Conservation (phyloP, 1,140 invertebrate species). For the Phortica variegata region DNA sequence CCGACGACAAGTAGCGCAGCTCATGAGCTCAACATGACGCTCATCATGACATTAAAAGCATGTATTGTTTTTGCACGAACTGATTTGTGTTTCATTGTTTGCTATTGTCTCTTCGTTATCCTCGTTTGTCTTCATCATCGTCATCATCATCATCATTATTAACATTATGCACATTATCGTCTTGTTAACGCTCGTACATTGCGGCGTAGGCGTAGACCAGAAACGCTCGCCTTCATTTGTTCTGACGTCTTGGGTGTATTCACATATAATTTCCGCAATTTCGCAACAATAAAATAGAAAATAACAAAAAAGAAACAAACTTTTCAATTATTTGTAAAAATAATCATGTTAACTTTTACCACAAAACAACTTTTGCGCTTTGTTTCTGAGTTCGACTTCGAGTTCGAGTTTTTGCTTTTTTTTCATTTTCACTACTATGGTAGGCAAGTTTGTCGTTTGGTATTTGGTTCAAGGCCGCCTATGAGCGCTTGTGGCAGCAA, state of each 20-base stretch:
- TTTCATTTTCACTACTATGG: neutral
- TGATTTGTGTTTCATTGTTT: no score
- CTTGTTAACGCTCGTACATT: constrained; percentile 8
- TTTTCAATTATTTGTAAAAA: constrained; percentile 53
- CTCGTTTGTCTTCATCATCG: no score
- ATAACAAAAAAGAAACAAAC: constrained; percentile 18
- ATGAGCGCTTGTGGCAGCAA: constrained; percentile 35
- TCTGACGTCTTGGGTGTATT: constrained; percentile 6
- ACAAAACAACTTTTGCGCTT: constrained; percentile 11
- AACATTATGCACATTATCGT: constrained; percentile 14
- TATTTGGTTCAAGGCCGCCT: constrained; percentile 50
- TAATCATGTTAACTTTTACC: constrained; percentile 50
- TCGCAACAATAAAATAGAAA: constrained; percentile 3
- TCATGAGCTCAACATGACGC: no score
- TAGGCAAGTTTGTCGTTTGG: constrained; percentile 11
- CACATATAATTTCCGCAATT: constrained; percentile 32
- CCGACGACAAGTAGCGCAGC: no score
- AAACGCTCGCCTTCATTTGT: constrained; percentile 12
- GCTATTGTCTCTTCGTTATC: no score
- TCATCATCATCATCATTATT: constrained; percentile 22
- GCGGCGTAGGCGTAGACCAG: constrained; percentile 18
- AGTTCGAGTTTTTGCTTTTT: neutral
- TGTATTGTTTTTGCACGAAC: no score
- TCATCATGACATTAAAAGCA: no score
- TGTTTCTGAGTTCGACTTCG: constrained; percentile 8